Evolutionary conservation across 2,888 invertebrate species (phyloP).

Genomic region (Nowickia ferox): DNA sequence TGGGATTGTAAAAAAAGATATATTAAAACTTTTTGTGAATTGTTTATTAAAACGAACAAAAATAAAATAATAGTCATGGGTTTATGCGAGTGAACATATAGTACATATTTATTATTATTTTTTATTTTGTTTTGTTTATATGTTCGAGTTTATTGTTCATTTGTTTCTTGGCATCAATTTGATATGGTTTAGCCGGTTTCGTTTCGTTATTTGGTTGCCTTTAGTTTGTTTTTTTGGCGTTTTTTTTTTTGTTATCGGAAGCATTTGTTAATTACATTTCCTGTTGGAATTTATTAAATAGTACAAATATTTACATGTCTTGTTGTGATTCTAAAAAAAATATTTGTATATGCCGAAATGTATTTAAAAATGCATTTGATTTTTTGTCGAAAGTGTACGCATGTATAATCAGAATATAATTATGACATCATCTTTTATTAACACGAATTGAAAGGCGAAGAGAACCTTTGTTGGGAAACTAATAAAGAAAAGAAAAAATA

Average conservation of each 20-base stretch:
- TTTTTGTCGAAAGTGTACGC: constrained; percentile 2
- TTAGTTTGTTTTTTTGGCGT: constrained; percentile 8
- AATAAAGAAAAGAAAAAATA: neutral
- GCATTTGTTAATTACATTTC: constrained; percentile 67
- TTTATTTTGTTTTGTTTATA: constrained; percentile 13
- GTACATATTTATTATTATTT: neutral
- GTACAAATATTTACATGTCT: constrained; percentile 19
- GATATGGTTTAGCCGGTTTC: constrained; percentile 54
- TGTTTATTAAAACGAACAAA: constrained; percentile 14
- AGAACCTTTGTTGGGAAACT: neutral
- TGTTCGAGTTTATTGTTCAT: constrained; percentile 16
- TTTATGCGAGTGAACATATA: neutral
- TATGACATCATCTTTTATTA: constrained; percentile 67
- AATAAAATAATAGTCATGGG: constrained; percentile 1
- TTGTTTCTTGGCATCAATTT: constrained; percentile 44
- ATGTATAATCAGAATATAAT: constrained; percentile 37
- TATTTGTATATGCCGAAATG: neutral
- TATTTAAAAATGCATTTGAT: constrained; percentile 26
- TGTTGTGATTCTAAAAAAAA: constrained; percentile 12
- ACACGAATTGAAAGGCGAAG: constrained; percentile 13
- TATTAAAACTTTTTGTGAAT: constrained; percentile 3
- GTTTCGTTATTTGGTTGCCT: constrained; percentile 35
- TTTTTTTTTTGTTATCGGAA: constrained; percentile 55
- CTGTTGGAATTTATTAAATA: constrained; percentile 55
- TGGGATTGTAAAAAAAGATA: neutral